A percentile compares a stretch with the other conserved stretches of the same genome.
phyloP scores from a whole-genome alignment of 2,113 vertebrate species.

The Antechinus stuartii region DNA sequence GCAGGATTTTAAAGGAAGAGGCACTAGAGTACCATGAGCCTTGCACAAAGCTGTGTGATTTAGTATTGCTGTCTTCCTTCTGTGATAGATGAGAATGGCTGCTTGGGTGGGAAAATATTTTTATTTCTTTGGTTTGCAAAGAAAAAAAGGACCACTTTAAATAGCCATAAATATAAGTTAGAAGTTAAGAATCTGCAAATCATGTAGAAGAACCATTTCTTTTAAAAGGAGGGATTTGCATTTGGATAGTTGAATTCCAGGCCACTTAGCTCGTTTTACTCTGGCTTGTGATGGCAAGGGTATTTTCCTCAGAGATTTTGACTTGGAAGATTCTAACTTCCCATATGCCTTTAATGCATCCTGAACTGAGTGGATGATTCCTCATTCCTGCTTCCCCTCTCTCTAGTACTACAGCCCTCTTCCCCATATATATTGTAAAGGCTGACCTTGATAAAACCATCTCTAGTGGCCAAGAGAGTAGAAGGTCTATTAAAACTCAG shows the following conservation, averaged over 20 bases:
- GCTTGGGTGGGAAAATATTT: not conserved
- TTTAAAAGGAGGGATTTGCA: not conserved
- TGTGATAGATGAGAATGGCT: not conserved
- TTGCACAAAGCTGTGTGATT: not conserved
- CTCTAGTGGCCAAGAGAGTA: not conserved
- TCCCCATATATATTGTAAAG: not conserved
- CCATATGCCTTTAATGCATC: not conserved
- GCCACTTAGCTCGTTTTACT: not conserved
- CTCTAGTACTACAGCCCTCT: not conserved
- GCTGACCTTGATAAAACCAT: constrained; percentile 10
- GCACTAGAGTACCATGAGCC: not conserved
- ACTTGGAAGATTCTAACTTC: not conserved
- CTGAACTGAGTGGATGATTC: not conserved
- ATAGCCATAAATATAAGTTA: not conserved
- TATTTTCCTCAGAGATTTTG: not conserved
- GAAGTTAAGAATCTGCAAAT: not conserved
- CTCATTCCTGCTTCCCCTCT: not conserved
- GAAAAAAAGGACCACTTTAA: not conserved
- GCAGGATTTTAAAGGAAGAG: not conserved
- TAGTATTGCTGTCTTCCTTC: not conserved
- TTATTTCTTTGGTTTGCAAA: not conserved
- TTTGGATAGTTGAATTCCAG: not conserved
- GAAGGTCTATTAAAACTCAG: not conserved
- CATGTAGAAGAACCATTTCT: not conserved
- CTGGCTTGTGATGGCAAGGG: not conserved